phyloP scores from a whole-genome alignment of 2,113 vertebrate genomes.

The Periophthalmus modestus region DNA sequence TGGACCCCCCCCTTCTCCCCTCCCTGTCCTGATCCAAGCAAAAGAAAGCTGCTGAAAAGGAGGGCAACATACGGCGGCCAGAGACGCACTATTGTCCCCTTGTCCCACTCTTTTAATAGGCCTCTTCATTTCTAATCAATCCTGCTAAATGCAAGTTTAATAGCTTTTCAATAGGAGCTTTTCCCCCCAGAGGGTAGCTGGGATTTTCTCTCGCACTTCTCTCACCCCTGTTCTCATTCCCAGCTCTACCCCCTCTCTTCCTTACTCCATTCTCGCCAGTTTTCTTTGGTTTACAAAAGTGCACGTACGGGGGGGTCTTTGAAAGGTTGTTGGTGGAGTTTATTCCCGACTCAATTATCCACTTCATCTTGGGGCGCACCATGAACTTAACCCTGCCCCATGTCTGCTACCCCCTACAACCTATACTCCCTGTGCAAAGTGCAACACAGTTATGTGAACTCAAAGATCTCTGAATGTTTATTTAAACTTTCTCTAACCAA shows the following conservation, averaged over 20 bases:
- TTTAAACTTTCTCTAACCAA: conserved; percentile 1
- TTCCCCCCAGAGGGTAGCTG: conserved; percentile 71
- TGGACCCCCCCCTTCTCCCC: conserved; percentile 21
- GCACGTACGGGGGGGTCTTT: conserved; percentile 40
- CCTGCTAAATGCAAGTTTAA: conserved; percentile 86
- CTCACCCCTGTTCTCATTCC: conserved; percentile 52
- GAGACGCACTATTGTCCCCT: conserved; percentile 79
- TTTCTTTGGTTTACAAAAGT: conserved; percentile 58
- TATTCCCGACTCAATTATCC: conserved; percentile 82
- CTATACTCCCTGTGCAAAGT: conserved; percentile 36
- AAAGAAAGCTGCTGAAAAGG: conserved; percentile 75
- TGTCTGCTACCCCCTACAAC: conserved; percentile 22
- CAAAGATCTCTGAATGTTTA: not conserved
- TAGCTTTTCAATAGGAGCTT: conserved; percentile 83
- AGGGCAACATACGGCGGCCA: conserved; percentile 82
- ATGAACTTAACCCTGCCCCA: conserved; percentile 50
- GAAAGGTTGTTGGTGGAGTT: conserved; percentile 76
- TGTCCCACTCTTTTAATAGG: conserved; percentile 82
- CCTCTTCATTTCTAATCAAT: conserved; percentile 86
- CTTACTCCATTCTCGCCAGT: conserved; percentile 40
- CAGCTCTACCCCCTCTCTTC: conserved; percentile 27
- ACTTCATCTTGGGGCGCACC: conserved; percentile 73
- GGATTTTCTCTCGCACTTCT: conserved; percentile 70
- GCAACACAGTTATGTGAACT: conserved; percentile 47
- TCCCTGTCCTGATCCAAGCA: conserved; percentile 12